A percentile compares a stretch with the other conserved stretches of the same genome.
phyloP scores from a whole-genome alignment of 23 tunicate genomes.

The Styela plicata region DNA sequence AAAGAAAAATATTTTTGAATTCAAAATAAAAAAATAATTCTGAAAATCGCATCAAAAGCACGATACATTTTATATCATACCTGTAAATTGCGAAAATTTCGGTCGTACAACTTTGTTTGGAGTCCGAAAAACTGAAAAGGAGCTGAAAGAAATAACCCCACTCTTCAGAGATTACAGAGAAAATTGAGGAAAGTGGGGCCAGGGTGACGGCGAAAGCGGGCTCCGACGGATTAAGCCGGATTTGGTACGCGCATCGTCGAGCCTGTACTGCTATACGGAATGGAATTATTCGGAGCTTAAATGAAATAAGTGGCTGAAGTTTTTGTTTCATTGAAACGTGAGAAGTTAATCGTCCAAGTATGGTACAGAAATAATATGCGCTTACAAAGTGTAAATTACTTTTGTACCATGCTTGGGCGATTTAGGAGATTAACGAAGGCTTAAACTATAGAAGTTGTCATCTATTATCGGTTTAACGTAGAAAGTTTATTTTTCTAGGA shows the following conservation, averaged over 20 bases:
- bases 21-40: too few relatives aligned
- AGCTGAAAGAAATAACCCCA: too few relatives aligned
- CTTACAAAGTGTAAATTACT: neutral
- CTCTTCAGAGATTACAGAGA: neutral
- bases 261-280: neutral
- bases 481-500: neutral
- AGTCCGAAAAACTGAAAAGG: too few relatives aligned
- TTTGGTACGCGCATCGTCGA: neutral
- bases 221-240: neutral
- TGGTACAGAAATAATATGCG: neutral
- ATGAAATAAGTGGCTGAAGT: neutral
- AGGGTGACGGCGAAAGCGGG: neutral
- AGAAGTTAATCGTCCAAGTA: neutral
- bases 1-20: too few relatives aligned
- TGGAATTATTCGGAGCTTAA: neutral
- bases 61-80: too few relatives aligned
- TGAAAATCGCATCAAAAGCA: too few relatives aligned
- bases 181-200: neutral
- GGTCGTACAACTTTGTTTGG: too few relatives aligned
- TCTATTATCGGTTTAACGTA: neutral
- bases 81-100: too few relatives aligned
- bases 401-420: neutral
- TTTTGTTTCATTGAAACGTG: neutral
- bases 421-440: neutral
- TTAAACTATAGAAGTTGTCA: neutral